A percentile compares a stretch with the other conserved stretches of the same genome.
Conservation (phyloP, 30 jellyfish, hydroid and myxozoan species). For the Aurelia sp. region DNA sequence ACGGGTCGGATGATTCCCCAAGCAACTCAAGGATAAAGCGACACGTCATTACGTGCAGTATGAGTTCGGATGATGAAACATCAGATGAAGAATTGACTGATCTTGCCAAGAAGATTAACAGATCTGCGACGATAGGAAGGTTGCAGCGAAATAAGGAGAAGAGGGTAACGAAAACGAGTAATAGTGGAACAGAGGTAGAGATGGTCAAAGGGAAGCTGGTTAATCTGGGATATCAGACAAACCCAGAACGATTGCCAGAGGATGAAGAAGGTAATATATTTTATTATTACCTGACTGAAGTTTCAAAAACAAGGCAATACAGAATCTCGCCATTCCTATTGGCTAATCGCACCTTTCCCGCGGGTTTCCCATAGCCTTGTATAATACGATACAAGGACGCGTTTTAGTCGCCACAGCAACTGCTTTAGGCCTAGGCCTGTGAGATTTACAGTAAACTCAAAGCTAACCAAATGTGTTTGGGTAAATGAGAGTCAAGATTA, state of each 20-base stretch:
- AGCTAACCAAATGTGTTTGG: too few species aligned
- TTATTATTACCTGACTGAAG: too few species aligned
- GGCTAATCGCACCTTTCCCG: too few species aligned
- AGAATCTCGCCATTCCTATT: too few species aligned
- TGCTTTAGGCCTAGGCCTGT: too few species aligned
- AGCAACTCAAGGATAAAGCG: constrained; percentile 1
- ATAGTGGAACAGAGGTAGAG: background rate
- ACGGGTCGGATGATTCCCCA: background rate
- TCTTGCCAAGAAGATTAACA: constrained; percentile 42
- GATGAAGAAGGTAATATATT: constrained; percentile 41
- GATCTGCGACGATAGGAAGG: constrained; percentile 33
- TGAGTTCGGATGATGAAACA: constrained; percentile 63
- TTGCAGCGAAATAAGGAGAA: constrained; percentile 16
- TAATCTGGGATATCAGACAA: too few species aligned
- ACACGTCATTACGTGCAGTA: constrained; percentile 49
- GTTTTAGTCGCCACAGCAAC: too few species aligned
- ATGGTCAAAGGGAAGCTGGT: background rate
- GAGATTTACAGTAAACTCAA: too few species aligned
- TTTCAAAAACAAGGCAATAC: too few species aligned
- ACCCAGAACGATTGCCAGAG: background rate
- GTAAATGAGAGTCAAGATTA: too few species aligned
- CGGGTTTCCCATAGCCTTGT: too few species aligned
- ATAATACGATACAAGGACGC: too few species aligned
- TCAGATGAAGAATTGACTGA: constrained; percentile 49
- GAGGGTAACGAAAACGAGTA: background rate